phyloP scores from a whole-genome alignment of 2,888 invertebrate species.

The Phortica magna region DNA sequence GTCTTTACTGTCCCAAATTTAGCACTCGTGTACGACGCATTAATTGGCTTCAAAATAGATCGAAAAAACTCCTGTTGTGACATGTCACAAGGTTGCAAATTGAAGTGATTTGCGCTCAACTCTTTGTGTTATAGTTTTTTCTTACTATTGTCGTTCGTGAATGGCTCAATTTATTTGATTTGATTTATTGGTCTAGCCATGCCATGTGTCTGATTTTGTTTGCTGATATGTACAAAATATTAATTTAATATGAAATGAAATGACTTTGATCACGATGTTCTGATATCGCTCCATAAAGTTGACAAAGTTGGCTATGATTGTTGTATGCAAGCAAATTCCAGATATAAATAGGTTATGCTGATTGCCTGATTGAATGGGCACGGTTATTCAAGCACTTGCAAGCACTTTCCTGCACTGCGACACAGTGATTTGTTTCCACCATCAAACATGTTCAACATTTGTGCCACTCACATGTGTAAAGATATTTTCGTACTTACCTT shows the following conservation, averaged over 20 bases:
- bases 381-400: no score
- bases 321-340: no score
- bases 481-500: slow-evolving; percentile 81
- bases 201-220: background rate
- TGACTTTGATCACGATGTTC: slow-evolving; percentile 9
- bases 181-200: slow-evolving; percentile 2
- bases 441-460: slow-evolving; percentile 7
- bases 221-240: background rate
- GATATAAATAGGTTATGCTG: no score
- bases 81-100: no score
- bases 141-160: background rate
- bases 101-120: no score
- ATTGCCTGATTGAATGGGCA: no score
- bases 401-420: slow-evolving; percentile 20
- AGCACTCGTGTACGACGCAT: no score
- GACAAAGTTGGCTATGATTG: background rate
- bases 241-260: background rate
- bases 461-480: background rate
- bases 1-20: no score
- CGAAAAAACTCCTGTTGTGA: no score
- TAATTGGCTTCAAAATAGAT: no score
- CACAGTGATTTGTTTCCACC: background rate
- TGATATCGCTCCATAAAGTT: background rate
- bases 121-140: no score
- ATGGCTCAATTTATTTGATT: background rate